A percentile compares a stretch with the other conserved stretches of the same genome.
Conservation (phyloP, 2,888 invertebrate species). For the Dynastes hyllus region DNA sequence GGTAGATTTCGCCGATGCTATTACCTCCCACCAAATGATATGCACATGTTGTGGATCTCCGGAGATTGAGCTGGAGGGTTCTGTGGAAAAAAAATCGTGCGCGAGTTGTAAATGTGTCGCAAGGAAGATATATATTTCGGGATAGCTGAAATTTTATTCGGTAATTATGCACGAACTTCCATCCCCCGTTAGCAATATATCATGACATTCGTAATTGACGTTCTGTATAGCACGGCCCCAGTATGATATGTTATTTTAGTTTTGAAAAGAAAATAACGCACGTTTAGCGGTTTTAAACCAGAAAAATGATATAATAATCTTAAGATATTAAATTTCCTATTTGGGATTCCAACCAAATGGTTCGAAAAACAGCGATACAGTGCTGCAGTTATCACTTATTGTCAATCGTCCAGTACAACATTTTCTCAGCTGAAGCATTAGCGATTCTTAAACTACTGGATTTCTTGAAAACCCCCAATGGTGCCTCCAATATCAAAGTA, state of each 20-base stretch:
- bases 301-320: no score
- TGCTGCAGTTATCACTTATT: no score
- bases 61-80: constrained; percentile 24
- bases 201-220: constrained; percentile 55
- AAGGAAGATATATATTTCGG: constrained; percentile 54
- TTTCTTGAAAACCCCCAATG: no score
- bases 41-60: constrained; percentile 55
- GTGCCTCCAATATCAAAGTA: no score
- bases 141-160: constrained; percentile 60
- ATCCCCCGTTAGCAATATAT: constrained; percentile 54
- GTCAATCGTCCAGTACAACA: no score
- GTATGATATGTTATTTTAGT: background rate
- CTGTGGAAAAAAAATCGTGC: constrained; percentile 37
- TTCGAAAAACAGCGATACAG: no score
- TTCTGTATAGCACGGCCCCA: constrained; percentile 52
- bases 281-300: no score
- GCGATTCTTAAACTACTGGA: no score
- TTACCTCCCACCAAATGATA: constrained; percentile 53
- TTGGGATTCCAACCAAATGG: no score
- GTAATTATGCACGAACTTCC: constrained; percentile 57
- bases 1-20: constrained; percentile 11
- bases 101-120: constrained; percentile 53
- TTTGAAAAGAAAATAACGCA: background rate
- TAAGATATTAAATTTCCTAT: no score
- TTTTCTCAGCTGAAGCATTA: no score